Base-by-base conservation (phyloP, 2,113 vertebrate species). In the Pelmatolapia mariae region DNA sequence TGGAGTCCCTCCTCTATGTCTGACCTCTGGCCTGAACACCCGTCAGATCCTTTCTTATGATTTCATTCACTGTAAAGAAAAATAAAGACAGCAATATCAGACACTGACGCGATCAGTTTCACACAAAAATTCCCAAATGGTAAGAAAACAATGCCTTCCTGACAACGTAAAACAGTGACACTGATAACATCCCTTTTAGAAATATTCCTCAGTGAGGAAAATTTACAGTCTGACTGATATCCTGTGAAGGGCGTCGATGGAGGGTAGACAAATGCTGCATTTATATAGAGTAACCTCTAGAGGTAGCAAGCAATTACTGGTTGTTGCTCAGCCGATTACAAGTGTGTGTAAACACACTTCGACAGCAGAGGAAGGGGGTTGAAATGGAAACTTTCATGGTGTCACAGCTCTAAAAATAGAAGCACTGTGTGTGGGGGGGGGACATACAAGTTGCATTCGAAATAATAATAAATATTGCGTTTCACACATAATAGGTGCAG, bases 31-130 rank as follows among this genome's bases (percentile, higher is more conserved):
- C 94, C 71, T 98, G 97, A 86, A 98, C 97, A 92, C 97, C 97
- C 54, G 99, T 99, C 96, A 99, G 98, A 94, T 99, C 99, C 96
- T 99, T 99, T 95, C 98, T 97, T 96, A 99, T 99, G 96, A 99
- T 99, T 96, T 99, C 99, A 16, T 99, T 99, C 94, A 99, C 99
- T 99, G 95, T 33, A 91, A 96, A 94, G 36, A 11, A 47, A n/a
- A 36, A 92, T 16, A 87, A 40, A 92, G 22, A 86, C 16, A 40
- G 15, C 4, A 18, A 43, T 16, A 78, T 82, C 31, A 87, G 83
- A 87, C 26, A 53, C 24, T 10, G 22, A 40, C 8, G 54, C 3
- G 26, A 31, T 53, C 11, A 50, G 0, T 79, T 82, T 80, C 6
- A 83, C 15, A 80, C 47, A 16, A 6, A 76, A 47, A 80, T 22